phyloP scores from a whole-genome alignment of 2,888 invertebrate genomes.

The Lottia gigantea region DNA sequence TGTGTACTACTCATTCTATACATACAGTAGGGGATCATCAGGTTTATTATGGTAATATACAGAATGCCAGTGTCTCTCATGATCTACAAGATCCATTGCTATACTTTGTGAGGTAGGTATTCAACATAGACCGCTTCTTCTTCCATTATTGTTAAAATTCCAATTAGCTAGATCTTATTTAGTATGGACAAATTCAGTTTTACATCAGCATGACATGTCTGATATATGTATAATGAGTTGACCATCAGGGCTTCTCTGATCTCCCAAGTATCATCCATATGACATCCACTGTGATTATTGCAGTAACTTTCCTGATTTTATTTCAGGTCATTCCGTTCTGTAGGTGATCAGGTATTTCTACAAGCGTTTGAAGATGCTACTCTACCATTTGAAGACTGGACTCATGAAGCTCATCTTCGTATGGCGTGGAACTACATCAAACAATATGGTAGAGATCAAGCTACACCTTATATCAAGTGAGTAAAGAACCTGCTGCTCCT shows the following conservation, averaged over 20 bases:
- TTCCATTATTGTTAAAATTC: too few species aligned
- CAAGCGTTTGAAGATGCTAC: constrained; percentile 65
- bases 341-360: constrained; percentile 65
- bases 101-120: constrained; percentile 58
- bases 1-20: constrained; percentile 56
- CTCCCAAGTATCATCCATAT: too few species aligned
- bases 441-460: constrained; percentile 56
- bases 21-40: constrained; percentile 63
- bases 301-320: background rate
- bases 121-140: too few species aligned
- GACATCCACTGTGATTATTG: too few species aligned
- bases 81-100: constrained; percentile 55
- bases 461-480: constrained; percentile 61
- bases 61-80: constrained; percentile 45
- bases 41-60: constrained; percentile 64
- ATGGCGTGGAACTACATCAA: constrained; percentile 67
- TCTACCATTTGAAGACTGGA: constrained; percentile 65
- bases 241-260: too few species aligned
- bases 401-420: constrained; percentile 64
- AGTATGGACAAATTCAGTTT: too few species aligned
- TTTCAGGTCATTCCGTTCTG: constrained; percentile 58
- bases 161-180: too few species aligned
- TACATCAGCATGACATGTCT: too few species aligned
- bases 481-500: constrained; percentile 6
- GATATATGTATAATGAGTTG: too few species aligned